These are phyloP conservation scores for Hydrolagus affinis DNA, from an alignment of 2,113 vertebrate genomes.

Conservation along the genomic window DNA sequence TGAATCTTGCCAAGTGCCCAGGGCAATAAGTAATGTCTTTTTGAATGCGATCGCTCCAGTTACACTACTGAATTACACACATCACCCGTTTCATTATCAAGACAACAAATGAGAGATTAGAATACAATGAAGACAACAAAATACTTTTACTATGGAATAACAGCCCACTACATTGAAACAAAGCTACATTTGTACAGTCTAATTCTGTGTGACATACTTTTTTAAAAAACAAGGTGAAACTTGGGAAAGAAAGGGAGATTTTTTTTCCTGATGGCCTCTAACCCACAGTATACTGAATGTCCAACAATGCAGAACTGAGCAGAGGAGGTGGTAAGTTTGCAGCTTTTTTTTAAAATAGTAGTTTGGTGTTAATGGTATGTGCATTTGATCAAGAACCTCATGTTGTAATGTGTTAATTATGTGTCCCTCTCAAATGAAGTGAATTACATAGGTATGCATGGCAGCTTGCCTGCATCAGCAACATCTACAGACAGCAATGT, in stretches of 20 bases:
- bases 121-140: not conserved
- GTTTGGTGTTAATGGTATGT: too few relatives aligned
- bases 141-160: not conserved
- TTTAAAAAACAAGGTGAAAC: not conserved
- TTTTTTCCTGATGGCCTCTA: slow-evolving; percentile 38
- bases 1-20: not conserved
- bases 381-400: too few relatives aligned
- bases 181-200: not conserved
- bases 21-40: not conserved
- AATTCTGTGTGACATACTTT: not conserved
- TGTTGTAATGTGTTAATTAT: too few relatives aligned
- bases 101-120: not conserved
- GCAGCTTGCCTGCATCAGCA: too few relatives aligned
- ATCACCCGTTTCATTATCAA: not conserved
- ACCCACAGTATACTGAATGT: slow-evolving; percentile 34
- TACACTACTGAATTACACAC: not conserved
- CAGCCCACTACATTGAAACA: not conserved
- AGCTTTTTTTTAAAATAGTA: too few relatives aligned
- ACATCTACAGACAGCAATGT: too few relatives aligned
- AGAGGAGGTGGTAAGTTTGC: too few relatives aligned
- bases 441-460: too few relatives aligned
- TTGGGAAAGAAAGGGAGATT: slow-evolving; percentile 33
- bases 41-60: not conserved
- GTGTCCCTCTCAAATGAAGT: too few relatives aligned
- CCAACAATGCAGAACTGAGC: not conserved